Evolutionary conservation across 2,797 vertebrate species (phyloP).

Genomic region (Orestias chungarensis): DNA sequence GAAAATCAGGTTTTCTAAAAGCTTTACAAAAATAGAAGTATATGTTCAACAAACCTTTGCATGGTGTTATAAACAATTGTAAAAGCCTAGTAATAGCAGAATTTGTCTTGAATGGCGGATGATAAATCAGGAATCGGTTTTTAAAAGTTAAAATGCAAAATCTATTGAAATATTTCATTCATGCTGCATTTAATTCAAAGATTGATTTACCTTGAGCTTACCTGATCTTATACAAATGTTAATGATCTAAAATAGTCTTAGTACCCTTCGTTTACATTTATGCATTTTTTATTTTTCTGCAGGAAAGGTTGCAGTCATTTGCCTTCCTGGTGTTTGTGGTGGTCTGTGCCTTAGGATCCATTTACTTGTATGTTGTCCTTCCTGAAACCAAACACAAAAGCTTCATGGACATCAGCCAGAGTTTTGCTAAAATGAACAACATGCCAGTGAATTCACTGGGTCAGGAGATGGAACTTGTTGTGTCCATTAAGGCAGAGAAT

Average conservation of each 20-base stretch:
- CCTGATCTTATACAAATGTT: background rate
- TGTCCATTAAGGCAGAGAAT: slow-evolving; percentile 43
- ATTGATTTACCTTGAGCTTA: background rate
- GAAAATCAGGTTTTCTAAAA: background rate
- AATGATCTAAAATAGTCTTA: background rate
- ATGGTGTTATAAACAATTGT: slow-evolving; percentile 24
- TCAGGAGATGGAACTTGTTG: slow-evolving; percentile 75
- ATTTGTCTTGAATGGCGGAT: slow-evolving; percentile 18
- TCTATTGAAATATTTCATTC: background rate
- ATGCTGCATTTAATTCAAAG: background rate
- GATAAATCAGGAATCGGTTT: slow-evolving; percentile 16
- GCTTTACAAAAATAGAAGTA: slow-evolving; percentile 42
- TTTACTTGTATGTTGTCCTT: slow-evolving; percentile 86
- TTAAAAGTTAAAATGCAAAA: background rate
- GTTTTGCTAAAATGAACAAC: slow-evolving; percentile 91
- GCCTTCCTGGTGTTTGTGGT: slow-evolving; percentile 91
- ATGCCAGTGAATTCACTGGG: slow-evolving; percentile 40
- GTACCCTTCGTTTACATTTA: slow-evolving; percentile 6
- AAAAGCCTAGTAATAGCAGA: slow-evolving; percentile 10
- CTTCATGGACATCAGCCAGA: slow-evolving; percentile 89
- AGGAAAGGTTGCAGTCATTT: slow-evolving; percentile 85
- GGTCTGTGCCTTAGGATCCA: slow-evolving; percentile 80
- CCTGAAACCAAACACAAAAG: slow-evolving; percentile 98
- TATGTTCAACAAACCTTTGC: background rate
- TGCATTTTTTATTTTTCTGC: slow-evolving; percentile 45